phyloP scores from a whole-genome alignment of 2,888 invertebrate genomes.

The Anarsia innoxiella region DNA sequence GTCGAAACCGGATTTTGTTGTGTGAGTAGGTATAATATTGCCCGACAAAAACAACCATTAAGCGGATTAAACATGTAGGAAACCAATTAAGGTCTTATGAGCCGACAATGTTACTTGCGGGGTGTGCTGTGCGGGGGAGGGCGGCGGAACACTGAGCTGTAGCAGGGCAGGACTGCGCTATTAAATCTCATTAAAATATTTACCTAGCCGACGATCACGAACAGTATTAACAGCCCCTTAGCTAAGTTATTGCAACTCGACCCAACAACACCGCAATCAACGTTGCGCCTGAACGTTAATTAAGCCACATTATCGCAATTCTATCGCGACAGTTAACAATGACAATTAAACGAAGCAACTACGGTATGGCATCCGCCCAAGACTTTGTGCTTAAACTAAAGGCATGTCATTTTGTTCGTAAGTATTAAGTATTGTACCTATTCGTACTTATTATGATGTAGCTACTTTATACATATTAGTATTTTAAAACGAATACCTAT shows the following conservation, averaged over 20 bases:
- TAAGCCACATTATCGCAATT: conserved; percentile 57
- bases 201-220: conserved; percentile 58
- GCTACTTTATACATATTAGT: no score
- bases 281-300: conserved; percentile 52
- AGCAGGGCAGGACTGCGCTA: conserved; percentile 32
- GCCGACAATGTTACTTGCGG: conserved; percentile 45
- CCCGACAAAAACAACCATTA: conserved; percentile 51
- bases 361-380: conserved; percentile 20
- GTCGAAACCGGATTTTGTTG: conserved; percentile 45
- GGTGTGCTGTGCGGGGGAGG: conserved; percentile 24
- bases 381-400: conserved; percentile 16
- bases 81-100: conserved; percentile 62
- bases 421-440: no score
- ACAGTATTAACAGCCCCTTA: conserved; percentile 50
- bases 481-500: no score
- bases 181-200: conserved; percentile 68
- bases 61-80: conserved; percentile 59
- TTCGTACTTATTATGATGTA: no score
- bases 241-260: conserved; percentile 50
- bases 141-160: not conserved
- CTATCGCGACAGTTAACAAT: conserved; percentile 31
- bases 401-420: no score
- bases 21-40: conserved; percentile 41
- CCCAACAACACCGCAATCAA: conserved; percentile 49
- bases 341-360: conserved; percentile 28